phyloP scores from a whole-genome alignment of 2,888 invertebrate species.

The Ferdinandea cuprea region DNA sequence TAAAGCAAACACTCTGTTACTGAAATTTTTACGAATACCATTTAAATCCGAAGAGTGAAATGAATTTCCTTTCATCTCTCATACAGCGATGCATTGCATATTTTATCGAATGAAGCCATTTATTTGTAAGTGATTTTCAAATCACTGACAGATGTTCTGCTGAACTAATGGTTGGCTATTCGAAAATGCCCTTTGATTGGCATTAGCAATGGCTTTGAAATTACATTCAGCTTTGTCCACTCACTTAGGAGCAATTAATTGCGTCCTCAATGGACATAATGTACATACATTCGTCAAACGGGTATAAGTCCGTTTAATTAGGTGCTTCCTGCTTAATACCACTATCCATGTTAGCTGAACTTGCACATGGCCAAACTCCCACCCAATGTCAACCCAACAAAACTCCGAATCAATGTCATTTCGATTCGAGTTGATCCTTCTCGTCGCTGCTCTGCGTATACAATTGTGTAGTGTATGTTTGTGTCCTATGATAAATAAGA shows the following conservation, averaged over 20 bases:
- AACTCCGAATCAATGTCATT: slow-evolving; percentile 21
- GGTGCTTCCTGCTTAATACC: slow-evolving; percentile 25
- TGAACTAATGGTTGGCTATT: slow-evolving; percentile 13
- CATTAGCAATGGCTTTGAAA: slow-evolving; percentile 32
- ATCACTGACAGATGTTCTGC: too few species aligned
- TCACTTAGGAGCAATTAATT: slow-evolving; percentile 44
- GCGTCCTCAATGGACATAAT: slow-evolving; percentile 18
- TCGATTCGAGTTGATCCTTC: not conserved
- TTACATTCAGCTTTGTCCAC: slow-evolving; percentile 42
- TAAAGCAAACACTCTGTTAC: too few species aligned
- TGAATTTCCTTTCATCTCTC: too few species aligned
- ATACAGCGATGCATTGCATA: too few species aligned
- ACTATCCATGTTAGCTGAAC: slow-evolving; percentile 7
- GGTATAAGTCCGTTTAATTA: slow-evolving; percentile 47
- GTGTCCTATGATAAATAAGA: not conserved
- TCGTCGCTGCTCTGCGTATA: too few species aligned
- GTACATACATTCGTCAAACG: slow-evolving; percentile 28
- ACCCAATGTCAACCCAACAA: not conserved
- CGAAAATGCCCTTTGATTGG: slow-evolving; percentile 56
- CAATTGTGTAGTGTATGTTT: too few species aligned
- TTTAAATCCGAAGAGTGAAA: too few species aligned
- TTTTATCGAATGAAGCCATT: too few species aligned
- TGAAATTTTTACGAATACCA: too few species aligned
- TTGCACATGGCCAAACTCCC: not conserved
- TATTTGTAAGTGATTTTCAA: too few species aligned